These are phyloP conservation scores for Leucoma salicis DNA, from an alignment of 2,888 invertebrate species.

Conservation along the genomic window DNA sequence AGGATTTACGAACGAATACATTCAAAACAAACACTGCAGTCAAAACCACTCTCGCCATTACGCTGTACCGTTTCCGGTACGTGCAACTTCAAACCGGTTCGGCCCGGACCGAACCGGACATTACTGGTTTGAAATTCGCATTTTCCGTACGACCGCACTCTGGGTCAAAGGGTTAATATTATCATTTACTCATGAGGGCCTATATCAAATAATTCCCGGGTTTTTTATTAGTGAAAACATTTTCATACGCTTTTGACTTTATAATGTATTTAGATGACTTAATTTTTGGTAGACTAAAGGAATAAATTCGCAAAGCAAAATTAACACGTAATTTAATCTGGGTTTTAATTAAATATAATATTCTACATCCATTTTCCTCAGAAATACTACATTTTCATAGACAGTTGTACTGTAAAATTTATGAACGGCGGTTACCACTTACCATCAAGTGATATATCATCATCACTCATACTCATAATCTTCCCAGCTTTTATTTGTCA, in stretches of 20 bases:
- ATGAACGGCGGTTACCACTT: too few species aligned
- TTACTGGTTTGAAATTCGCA: constrained; percentile 46
- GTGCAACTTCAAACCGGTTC: constrained; percentile 9
- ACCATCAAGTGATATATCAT: too few species aligned
- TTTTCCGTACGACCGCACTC: constrained; percentile 41
- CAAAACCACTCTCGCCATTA: constrained; percentile 4
- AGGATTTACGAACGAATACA: too few species aligned
- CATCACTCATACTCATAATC: too few species aligned
- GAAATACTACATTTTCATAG: too few species aligned
- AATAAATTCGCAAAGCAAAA: too few species aligned
- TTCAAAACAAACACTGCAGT: not conserved
- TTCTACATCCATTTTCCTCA: too few species aligned
- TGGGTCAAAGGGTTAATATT: constrained; percentile 39
- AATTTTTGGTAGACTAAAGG: too few species aligned
- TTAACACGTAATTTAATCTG: too few species aligned
- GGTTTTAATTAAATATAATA: too few species aligned
- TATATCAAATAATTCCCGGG: constrained; percentile 1
- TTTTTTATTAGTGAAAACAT: constrained; percentile 3
- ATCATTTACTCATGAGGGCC: constrained; percentile 40
- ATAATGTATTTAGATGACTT: not conserved
- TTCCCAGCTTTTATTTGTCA: too few species aligned
- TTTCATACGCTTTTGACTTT: constrained; percentile 1
- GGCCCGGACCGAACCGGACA: constrained; percentile 41
- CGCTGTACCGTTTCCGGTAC: constrained; percentile 15
- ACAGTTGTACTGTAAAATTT: too few species aligned